Evolutionary conservation across 2,888 invertebrate species (phyloP).

Genomic region (Phyto melanocephala): DNA sequence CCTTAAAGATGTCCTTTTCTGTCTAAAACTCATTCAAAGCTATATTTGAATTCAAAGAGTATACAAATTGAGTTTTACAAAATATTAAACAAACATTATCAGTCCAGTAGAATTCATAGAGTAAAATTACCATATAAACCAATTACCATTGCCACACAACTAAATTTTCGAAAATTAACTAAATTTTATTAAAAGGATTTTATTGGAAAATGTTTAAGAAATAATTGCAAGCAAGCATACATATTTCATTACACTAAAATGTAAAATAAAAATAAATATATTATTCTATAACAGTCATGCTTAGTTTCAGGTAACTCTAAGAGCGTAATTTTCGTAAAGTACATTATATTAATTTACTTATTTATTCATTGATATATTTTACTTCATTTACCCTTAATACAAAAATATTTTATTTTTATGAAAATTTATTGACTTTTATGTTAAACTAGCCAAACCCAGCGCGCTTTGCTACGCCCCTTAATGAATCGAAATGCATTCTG

Average conservation of each 20-base stretch:
- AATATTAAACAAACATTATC: too few species aligned
- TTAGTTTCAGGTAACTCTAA: background rate
- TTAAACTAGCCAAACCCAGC: too few species aligned
- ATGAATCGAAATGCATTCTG: too few species aligned
- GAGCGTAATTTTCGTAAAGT: background rate
- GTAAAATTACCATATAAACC: too few species aligned
- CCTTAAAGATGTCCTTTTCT: too few species aligned
- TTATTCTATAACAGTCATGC: background rate
- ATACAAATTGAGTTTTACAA: too few species aligned
- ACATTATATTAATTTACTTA: background rate
- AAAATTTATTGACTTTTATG: conserved; percentile 25
- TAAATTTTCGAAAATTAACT: background rate
- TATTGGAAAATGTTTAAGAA: background rate
- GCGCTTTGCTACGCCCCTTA: too few species aligned
- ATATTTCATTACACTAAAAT: too few species aligned
- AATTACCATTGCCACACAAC: background rate
- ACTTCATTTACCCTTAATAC: conserved; percentile 41
- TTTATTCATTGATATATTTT: conserved; percentile 5
- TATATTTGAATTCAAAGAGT: too few species aligned
- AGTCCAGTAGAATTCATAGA: too few species aligned
- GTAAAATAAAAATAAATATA: background rate
- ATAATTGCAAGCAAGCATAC: background rate
- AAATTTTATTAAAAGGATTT: background rate
- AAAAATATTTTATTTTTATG: conserved; percentile 36
- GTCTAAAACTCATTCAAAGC: too few species aligned